Base-by-base conservation (phyloP, 2,797 vertebrate genomes). In the Acropternis orthonyx region DNA sequence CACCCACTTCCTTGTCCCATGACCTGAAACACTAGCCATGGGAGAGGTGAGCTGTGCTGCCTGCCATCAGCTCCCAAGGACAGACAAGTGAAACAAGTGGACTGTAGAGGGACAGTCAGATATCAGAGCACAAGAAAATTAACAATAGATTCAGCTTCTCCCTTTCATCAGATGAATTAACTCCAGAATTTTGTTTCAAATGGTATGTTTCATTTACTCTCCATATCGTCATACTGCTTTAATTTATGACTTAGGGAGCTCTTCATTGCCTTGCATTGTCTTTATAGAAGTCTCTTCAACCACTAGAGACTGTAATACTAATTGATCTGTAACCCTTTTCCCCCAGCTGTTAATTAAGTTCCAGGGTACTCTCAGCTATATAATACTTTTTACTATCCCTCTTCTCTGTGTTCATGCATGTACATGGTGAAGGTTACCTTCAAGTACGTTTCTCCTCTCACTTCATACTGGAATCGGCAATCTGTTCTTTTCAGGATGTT, bases 401-500 rank as follows among this genome's bases (percentile, higher is more conserved):
- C 39, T 91, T 86, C 55, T 81, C 67, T 89, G 15, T 90, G 44
- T 71, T 88, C 46, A 18, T 89, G 41, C 7, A n/a, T 32, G 32
- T 5, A 6, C 16, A 20, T 39, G 26, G 37, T 36, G 54, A 44
- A 55, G 43, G 89, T 97, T 95, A 99, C 99, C 99, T 99, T 99
- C 84, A 99, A 97, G 95, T 98, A 99, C 0, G 99, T 99, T 97
- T 99, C 99, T 94, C 99, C 99, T 98, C 99, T 98, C 73, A 95
- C 93, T 98, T 99, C 98, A 9, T 98, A 99, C 87, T 99, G 98
- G 97, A 99, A 99, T 92, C 96, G 97, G 90, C 99, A 99, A 88
- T 99, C 98, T 4, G 99, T 99, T 97, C 99, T 99, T 97, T 98
- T 98, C 84, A 99, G 97, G 97, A 99, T 99, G 91, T 98, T 98